These are phyloP conservation scores for Spilogale gracilis DNA, from an alignment of 2,113 vertebrate genomes.

Conservation along the genomic window DNA sequence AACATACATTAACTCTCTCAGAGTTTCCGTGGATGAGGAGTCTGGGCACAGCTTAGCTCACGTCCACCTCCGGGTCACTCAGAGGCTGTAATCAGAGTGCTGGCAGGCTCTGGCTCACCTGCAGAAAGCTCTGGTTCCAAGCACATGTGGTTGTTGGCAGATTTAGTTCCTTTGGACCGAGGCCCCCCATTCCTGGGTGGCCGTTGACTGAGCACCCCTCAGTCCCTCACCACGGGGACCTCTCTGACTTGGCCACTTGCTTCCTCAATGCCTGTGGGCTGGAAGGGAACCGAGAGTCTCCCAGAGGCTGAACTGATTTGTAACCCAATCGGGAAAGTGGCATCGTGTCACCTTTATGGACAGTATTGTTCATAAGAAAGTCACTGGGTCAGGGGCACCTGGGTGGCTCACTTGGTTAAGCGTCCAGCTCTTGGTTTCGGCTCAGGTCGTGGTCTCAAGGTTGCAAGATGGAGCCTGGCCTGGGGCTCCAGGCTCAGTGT, in stretches of 20 bases:
- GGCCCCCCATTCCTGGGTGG: background rate
- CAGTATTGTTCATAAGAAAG: background rate
- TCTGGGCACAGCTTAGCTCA: background rate
- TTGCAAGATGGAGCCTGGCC: background rate
- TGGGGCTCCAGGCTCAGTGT: background rate
- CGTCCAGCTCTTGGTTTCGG: background rate
- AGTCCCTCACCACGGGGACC: background rate
- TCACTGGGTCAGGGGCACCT: background rate
- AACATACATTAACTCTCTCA: background rate
- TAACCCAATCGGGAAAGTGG: background rate
- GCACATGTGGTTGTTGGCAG: background rate
- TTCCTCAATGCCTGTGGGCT: background rate
- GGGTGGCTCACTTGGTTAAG: background rate
- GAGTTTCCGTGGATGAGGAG: background rate
- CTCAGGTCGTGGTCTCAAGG: background rate
- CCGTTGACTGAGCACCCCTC: background rate
- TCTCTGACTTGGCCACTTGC: background rate
- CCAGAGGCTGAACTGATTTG: background rate
- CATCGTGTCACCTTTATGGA: background rate
- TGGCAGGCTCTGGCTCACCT: background rate
- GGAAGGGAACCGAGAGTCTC: background rate
- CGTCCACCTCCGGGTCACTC: background rate
- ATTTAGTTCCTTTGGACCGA: background rate
- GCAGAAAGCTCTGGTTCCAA: background rate
- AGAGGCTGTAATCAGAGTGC: fast-evolving